These are phyloP conservation scores for Dione juno DNA, from an alignment of 2,888 invertebrate genomes.

Conservation along the genomic window DNA sequence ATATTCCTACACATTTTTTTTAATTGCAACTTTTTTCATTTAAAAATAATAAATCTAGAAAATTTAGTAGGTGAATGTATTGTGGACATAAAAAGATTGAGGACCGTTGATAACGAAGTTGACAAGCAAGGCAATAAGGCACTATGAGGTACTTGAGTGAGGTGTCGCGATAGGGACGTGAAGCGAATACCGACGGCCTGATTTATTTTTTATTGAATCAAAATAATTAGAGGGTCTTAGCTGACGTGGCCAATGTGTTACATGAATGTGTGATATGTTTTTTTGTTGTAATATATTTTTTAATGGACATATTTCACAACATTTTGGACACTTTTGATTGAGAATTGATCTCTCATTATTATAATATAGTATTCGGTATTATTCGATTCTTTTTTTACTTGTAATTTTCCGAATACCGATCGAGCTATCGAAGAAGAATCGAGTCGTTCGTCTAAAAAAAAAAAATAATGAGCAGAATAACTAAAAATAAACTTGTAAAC, in stretches of 20 bases:
- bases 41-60: too few relatives aligned
- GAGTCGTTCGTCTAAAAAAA: too few relatives aligned
- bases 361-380: neutral
- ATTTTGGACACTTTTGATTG: neutral
- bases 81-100: conserved; percentile 34
- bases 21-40: too few relatives aligned
- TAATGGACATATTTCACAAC: neutral
- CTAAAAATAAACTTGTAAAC: too few relatives aligned
- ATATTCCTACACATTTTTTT: too few relatives aligned
- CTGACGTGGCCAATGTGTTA: conserved; percentile 24
- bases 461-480: too few relatives aligned
- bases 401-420: too few relatives aligned
- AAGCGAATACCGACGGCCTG: conserved; percentile 39
- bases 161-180: conserved; percentile 48
- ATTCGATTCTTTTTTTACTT: too few relatives aligned
- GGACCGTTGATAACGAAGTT: conserved; percentile 44
- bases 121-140: conserved; percentile 61
- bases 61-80: neutral
- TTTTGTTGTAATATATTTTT: neutral
- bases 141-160: conserved; percentile 48
- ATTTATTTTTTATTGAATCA: conserved; percentile 41
- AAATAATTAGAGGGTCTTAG: conserved; percentile 35
- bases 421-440: too few relatives aligned
- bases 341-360: too few relatives aligned
- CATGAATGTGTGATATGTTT: neutral